Evolutionary conservation across 2,113 vertebrate species (phyloP).

Genomic region (Notothenia rossii): DNA sequence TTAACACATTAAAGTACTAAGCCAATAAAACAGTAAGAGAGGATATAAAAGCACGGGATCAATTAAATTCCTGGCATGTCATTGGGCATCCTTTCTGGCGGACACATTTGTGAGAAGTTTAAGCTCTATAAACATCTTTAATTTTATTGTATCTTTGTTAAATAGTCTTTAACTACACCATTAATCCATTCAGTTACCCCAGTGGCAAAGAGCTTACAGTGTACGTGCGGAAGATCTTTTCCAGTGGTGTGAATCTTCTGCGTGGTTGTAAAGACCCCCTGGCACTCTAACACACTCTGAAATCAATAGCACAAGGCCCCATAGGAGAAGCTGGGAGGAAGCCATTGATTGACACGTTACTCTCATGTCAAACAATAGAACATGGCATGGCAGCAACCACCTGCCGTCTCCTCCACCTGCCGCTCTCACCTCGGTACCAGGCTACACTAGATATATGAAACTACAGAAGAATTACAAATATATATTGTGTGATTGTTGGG

Average conservation of each 20-base stretch:
- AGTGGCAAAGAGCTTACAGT: slow-evolving; percentile 21
- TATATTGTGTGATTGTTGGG: neutral
- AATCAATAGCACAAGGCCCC: slow-evolving; percentile 82
- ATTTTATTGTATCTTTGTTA: slow-evolving; percentile 5
- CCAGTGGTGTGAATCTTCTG: slow-evolving; percentile 57
- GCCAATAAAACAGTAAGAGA: slow-evolving; percentile 21
- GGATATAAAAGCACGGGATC: slow-evolving; percentile 32
- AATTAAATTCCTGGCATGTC: slow-evolving; percentile 9
- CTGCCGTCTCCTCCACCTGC: slow-evolving; percentile 76
- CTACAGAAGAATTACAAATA: neutral
- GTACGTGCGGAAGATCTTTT: slow-evolving; percentile 45
- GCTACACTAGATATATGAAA: slow-evolving; percentile 6
- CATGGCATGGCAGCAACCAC: slow-evolving; percentile 79
- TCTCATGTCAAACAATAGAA: slow-evolving; percentile 81
- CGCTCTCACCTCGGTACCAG: slow-evolving; percentile 55
- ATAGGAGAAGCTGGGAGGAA: slow-evolving; percentile 77
- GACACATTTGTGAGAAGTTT: slow-evolving; percentile 19
- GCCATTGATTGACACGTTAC: slow-evolving; percentile 83
- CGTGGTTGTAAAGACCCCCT: slow-evolving; percentile 70
- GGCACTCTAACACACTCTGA: slow-evolving; percentile 76
- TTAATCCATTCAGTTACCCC: slow-evolving; percentile 27
- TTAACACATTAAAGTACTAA: slow-evolving; percentile 59
- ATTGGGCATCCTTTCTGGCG: slow-evolving; percentile 9
- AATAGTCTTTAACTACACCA: slow-evolving; percentile 13
- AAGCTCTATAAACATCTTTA: slow-evolving; percentile 24